Conservation (phyloP, 2,113 vertebrate genomes). For the Canis aureus region DNA sequence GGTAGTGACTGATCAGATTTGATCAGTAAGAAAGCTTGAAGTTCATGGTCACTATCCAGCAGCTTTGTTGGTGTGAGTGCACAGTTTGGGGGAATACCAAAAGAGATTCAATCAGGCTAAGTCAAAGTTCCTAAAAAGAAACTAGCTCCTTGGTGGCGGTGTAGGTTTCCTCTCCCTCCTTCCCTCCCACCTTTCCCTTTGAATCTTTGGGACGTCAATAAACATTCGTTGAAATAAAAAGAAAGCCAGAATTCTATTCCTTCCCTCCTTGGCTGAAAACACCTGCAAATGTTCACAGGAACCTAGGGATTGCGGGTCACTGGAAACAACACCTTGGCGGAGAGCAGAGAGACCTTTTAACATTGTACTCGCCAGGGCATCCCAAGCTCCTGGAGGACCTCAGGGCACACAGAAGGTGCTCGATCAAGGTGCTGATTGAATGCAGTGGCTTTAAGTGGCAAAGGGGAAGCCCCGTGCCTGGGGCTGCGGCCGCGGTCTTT, state of each 20-base stretch:
- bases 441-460: neutral
- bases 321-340: neutral
- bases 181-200: neutral
- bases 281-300: neutral
- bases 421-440: neutral
- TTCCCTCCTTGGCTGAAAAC: neutral
- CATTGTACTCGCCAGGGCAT: neutral
- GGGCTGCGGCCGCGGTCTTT: neutral
- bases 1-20: neutral
- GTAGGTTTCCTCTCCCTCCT: neutral
- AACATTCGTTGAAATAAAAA: neutral
- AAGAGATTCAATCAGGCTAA: neutral
- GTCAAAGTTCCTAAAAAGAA: constrained; percentile 12
- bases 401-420: neutral
- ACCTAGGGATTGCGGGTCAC: neutral
- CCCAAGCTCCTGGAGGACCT: neutral
- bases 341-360: neutral
- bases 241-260: neutral
- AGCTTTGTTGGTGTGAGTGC: neutral
- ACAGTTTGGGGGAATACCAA: neutral
- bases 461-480: neutral
- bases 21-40: neutral
- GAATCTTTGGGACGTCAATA: neutral
- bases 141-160: neutral
- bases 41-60: neutral